A percentile compares a stretch with the other conserved stretches of the same genome.
These are phyloP conservation scores for Holacanthella duospinosa DNA, from an alignment of 2,888 invertebrate genomes.

Conservation along the genomic window DNA sequence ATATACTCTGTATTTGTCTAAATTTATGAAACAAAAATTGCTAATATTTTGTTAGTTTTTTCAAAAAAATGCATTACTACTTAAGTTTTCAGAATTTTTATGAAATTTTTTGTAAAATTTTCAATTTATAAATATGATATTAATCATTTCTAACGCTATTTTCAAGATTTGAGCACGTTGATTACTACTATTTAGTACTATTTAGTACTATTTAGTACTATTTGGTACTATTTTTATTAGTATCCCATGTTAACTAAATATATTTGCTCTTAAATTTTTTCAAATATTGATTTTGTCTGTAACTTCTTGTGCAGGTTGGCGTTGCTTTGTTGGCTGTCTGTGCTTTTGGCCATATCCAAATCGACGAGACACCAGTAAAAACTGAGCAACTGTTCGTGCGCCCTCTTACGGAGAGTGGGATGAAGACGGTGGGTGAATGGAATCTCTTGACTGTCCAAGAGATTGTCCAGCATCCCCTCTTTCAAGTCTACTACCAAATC, in stretches of 20 bases:
- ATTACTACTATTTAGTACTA: too few species aligned
- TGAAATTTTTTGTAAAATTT: too few species aligned
- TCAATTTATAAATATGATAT: too few species aligned
- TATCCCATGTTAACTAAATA: too few species aligned
- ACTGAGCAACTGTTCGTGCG: background rate
- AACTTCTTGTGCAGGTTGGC: background rate
- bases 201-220: too few species aligned
- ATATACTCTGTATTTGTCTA: too few species aligned
- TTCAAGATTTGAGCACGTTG: too few species aligned
- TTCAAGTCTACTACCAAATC: conserved; percentile 13
- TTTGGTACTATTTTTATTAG: too few species aligned
- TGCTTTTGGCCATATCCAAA: background rate
- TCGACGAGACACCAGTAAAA: background rate
- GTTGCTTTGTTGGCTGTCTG: background rate
- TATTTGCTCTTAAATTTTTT: background rate
- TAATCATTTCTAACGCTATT: too few species aligned
- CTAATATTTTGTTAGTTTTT: background rate
- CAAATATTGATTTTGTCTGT: background rate
- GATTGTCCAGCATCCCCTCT: conserved; percentile 11
- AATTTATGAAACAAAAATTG: too few species aligned
- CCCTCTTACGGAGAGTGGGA: background rate
- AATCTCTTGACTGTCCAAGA: conserved; percentile 2
- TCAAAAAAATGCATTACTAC: background rate
- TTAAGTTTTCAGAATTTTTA: background rate
- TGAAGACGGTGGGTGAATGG: background rate